Evolutionary conservation across 2,113 vertebrate genomes (phyloP), one percentile per base, ranked within the genome.

Genomic region (Pollimyrus isidori): DNA sequence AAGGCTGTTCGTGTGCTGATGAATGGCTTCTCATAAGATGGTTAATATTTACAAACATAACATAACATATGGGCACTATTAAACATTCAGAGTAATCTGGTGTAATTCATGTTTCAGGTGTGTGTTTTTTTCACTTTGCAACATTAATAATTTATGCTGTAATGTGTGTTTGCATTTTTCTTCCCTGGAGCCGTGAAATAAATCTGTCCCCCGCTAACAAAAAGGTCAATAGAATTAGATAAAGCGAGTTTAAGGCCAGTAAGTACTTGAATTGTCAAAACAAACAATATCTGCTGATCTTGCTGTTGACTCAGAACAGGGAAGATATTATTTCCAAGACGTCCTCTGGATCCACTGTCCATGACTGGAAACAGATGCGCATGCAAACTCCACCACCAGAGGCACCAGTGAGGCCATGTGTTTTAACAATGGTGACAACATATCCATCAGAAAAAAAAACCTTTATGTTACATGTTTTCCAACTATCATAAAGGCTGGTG

Each of bases 141-240:
- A 86, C 45, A 48, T 86, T 19, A 86, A 86, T n/a, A 52, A 48
- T 86, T 86, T 86, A 50, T 86, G n/a, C n/a, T 49, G 48, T 39
- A 87, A 56, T 50, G 26, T 87, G 50, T 53, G 3, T 53, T 53
- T 85, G 46, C 19, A 52, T 48, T 86, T 52, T 35, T 30, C 13
- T 86, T 30, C 49, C 42, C 7, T 3, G 19, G 82, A 84, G 45
- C 19, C 1, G 82, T 86, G 49, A 86, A 86, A 86, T 86, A 52
- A 53, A 87, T 87, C 50, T 39, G 23, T 35, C n/a, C 19, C 80
- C 9, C 50, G 1, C 48, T 26, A 87, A 87, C n/a, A 86, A 48
- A 86, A 87, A 53, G 85, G 85, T 87, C 50, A 87, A 53, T 87
- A 87, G 49, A 53, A 23, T 87, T 35, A 35, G 11, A 87, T 69